Percentiles rank a stretch among this genome's conserved stretches.
These are phyloP conservation scores for Chloroclysta siterata DNA, from an alignment of 2,888 invertebrate genomes.

Conservation along the genomic window DNA sequence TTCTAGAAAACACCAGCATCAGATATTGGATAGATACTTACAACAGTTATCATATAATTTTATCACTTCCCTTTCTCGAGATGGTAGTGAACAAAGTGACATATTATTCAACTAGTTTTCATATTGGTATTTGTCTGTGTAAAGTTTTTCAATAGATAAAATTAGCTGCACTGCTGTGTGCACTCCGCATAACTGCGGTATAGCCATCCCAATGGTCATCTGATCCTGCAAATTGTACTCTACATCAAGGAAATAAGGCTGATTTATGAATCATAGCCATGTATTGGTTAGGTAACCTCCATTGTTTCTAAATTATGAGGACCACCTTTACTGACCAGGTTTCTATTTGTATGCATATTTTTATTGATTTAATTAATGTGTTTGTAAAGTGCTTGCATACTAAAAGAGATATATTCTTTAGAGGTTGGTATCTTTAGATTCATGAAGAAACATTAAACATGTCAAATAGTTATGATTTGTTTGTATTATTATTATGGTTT, in stretches of 20 bases:
- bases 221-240: background rate
- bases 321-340: slow-evolving; percentile 7
- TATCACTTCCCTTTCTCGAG: too few relatives aligned
- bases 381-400: slow-evolving; percentile 15
- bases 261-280: slow-evolving; percentile 10
- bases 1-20: too few relatives aligned
- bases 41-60: too few relatives aligned
- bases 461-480: too few relatives aligned
- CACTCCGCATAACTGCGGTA: background rate
- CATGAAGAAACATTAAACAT: too few relatives aligned
- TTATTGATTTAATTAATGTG: slow-evolving; percentile 8
- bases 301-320: slow-evolving; percentile 20
- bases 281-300: slow-evolving; percentile 9
- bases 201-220: background rate
- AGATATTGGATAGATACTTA: too few relatives aligned
- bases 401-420: background rate
- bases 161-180: background rate
- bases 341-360: slow-evolving; percentile 28
- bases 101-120: too few relatives aligned
- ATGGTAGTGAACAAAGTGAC: too few relatives aligned
- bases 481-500: too few relatives aligned
- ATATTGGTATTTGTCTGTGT: too few relatives aligned
- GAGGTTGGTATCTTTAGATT: too few relatives aligned
- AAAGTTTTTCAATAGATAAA: background rate
- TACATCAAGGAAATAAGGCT: background rate